Evolutionary conservation across 2,113 vertebrate genomes (phyloP), one percentile per base, ranked within the genome.

Genomic region (Bubalus kerabau): DNA sequence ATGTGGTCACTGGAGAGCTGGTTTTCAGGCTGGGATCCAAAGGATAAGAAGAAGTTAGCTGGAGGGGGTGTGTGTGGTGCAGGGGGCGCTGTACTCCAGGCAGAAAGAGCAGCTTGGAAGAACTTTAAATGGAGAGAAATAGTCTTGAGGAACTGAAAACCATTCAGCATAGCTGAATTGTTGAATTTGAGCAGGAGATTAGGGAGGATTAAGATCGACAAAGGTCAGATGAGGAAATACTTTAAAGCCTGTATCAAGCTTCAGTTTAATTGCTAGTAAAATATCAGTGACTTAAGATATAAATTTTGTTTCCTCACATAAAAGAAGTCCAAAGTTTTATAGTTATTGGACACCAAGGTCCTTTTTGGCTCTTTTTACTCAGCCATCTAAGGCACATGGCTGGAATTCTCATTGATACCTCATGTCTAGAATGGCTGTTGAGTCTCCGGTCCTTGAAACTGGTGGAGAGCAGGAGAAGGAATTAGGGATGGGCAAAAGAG

Each of bases 191-290:
- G 84, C 46, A 92, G n/a, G 46, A 87, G 17, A 64, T 19, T 40
- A n/a, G 60, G 59, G 43, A 94, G 81, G 91, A 40, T 36, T 56
- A 30, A 88, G 52, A 90, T 4, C 2, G 59, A 62, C 54, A 57
- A 14, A 93, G 64, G 26, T 82, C 64, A 89, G 50, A 83, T 87
- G 92, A 36, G 59, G 30, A 88, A 92, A 96, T 83, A n/a, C 56
- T 78, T 82, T 57, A 85, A 95, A 78, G 81, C 88, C 81, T 97
- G 64, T 76, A 71, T 94, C 50, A 82, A 36, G 64, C 92, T 97
- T 97, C 81, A 59, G 1, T 87, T 83, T 76, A 60, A 81, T 91
- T 95, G 52, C 74, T 86, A 90, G 74, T 52, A 82, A 95, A 92
- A 91, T 46, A 87, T 43, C 84, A 94, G 48, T 96, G 90, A 74